phyloP scores from a whole-genome alignment of 1,140 invertebrate species.

The Sarcophaga bullata region DNA sequence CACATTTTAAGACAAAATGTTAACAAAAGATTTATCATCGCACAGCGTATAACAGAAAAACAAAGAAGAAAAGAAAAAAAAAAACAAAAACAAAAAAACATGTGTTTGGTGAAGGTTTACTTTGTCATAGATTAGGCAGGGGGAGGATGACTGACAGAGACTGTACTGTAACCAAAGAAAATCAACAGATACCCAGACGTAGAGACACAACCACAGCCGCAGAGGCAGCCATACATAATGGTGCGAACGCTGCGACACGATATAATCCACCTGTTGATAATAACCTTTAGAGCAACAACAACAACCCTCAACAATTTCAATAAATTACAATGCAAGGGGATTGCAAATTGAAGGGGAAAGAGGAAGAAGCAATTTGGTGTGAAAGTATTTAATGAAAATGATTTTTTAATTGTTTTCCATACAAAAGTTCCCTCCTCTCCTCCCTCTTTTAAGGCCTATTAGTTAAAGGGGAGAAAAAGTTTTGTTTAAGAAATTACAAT shows the following conservation, averaged over 20 bases:
- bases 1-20: slow-evolving; percentile 13
- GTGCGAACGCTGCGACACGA: not conserved
- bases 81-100: not conserved
- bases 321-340: too few species aligned
- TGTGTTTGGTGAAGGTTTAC: not conserved
- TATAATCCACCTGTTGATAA: not conserved
- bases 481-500: not conserved
- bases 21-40: slow-evolving; percentile 26
- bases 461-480: not conserved
- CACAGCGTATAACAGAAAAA: not conserved
- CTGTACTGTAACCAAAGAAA: too few species aligned
- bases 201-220: too few species aligned
- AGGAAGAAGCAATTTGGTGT: not conserved
- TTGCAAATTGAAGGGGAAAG: too few species aligned
- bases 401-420: slow-evolving; percentile 11
- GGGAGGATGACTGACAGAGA: not conserved
- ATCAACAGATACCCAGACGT: too few species aligned
- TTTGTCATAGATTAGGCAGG: not conserved
- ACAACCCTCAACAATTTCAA: too few species aligned
- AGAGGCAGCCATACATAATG: too few species aligned
- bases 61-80: too few species aligned
- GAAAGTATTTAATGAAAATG: slow-evolving; percentile 6
- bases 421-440: too few species aligned
- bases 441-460: not conserved
- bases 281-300: not conserved